These are phyloP conservation scores for Drosophila imparisetae DNA, from an alignment of 2,888 invertebrate species.

Conservation along the genomic window DNA sequence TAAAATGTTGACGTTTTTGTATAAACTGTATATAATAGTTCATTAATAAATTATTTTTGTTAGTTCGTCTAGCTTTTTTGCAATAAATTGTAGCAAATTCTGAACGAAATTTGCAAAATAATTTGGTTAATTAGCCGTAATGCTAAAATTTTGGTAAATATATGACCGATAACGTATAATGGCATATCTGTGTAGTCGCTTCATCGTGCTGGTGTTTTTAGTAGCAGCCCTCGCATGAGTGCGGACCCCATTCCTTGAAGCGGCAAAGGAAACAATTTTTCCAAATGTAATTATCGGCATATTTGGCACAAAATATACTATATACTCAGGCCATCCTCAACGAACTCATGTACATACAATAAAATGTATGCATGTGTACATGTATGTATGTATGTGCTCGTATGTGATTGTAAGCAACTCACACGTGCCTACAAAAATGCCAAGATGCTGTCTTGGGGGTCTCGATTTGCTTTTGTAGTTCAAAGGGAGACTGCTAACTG, in stretches of 20 bases:
- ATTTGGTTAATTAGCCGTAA: neutral
- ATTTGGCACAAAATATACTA: slow-evolving; percentile 56
- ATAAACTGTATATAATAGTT: neutral
- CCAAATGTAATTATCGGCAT: slow-evolving; percentile 78
- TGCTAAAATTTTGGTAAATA: neutral
- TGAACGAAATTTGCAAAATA: neutral
- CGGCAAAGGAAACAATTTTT: slow-evolving; percentile 54
- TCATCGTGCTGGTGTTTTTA: too few relatives aligned
- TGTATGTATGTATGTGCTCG: slow-evolving; percentile 3
- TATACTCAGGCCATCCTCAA: slow-evolving; percentile 13
- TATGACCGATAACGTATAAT: too few relatives aligned
- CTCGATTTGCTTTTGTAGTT: slow-evolving; percentile 34
- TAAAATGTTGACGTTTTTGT: neutral
- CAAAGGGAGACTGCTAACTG: slow-evolving; percentile 15
- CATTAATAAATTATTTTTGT: neutral
- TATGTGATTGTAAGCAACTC: slow-evolving; percentile 36
- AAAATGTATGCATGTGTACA: slow-evolving; percentile 11
- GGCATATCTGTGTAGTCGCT: too few relatives aligned
- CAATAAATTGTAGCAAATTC: neutral
- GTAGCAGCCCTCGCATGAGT: slow-evolving; percentile 36
- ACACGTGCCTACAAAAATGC: slow-evolving; percentile 62
- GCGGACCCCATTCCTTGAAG: slow-evolving; percentile 2
- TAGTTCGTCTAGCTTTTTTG: neutral
- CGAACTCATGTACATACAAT: too few relatives aligned
- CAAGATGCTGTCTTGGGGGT: slow-evolving; percentile 35